These are phyloP conservation scores for Euzetes globulus DNA, from an alignment of 2,888 invertebrate species.

Conservation along the genomic window DNA sequence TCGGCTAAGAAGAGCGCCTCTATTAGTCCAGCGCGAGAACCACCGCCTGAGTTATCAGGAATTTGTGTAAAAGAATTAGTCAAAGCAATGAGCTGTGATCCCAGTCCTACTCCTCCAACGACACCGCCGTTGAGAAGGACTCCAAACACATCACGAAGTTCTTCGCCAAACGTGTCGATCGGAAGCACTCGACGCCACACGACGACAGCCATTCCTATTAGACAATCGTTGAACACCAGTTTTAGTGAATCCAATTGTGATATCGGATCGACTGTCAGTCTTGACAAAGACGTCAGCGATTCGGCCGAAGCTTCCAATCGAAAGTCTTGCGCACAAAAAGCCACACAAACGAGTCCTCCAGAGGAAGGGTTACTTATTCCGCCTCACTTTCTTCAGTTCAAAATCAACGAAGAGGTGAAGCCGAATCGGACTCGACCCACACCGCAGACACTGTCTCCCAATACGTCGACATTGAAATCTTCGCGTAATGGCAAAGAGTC, in stretches of 20 bases:
- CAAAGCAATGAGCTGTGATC: slow-evolving; percentile 63
- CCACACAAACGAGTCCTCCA: slow-evolving; percentile 59
- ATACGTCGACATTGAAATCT: slow-evolving; percentile 53
- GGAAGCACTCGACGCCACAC: slow-evolving; percentile 2
- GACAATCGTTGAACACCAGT: not conserved
- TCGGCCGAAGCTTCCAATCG: slow-evolving; percentile 49
- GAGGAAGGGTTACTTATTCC: not conserved
- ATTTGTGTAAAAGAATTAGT: slow-evolving; percentile 66
- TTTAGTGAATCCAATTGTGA: not conserved
- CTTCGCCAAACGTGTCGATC: slow-evolving; percentile 21
- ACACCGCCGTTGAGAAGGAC: slow-evolving; percentile 55
- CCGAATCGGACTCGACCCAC: not conserved
- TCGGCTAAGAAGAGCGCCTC: not conserved
- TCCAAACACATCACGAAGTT: slow-evolving; percentile 41
- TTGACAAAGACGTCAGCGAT: slow-evolving; percentile 37
- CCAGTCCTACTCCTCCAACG: slow-evolving; percentile 62
- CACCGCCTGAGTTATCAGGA: slow-evolving; percentile 55
- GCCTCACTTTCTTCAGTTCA: slow-evolving; percentile 5
- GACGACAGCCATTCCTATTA: not conserved
- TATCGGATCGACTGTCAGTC: not conserved
- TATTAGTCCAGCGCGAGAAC: slow-evolving; percentile 38
- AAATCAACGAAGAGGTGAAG: slow-evolving; percentile 2
- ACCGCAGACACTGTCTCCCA: slow-evolving; percentile 44
- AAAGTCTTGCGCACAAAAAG: slow-evolving; percentile 53
- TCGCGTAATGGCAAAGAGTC: slow-evolving; percentile 33